Base-by-base conservation (phyloP, 2,113 vertebrate genomes). In the Indicator maculatus region DNA sequence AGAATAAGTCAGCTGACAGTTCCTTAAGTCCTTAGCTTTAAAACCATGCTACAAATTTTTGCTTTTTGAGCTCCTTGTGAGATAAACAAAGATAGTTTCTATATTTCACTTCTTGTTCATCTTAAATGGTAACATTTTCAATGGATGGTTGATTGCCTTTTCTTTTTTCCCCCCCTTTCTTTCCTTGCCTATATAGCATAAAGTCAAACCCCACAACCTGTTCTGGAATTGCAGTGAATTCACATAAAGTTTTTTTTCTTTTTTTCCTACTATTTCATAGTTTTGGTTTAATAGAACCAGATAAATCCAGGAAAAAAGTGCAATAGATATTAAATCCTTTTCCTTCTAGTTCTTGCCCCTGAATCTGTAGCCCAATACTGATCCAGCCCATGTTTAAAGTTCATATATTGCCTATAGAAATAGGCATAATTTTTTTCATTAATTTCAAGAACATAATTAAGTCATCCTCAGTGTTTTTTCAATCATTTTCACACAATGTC, bases 401-500 rank as follows among this genome's bases (percentile, higher is more conserved):
- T 97, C 92, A 76, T 83, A 59, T 2, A 7, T 41, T 76, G 55
- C 72, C 86, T 89, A 63, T 87, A 93, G 86, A 93, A 90, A 79
- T n/a, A 56, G 52, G 16, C 28, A 8, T 69, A 76, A 81, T 90
- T 91, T 64, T 93, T 91, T 36, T 88, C 81, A 86, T 91, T 93
- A 90, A 88, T 88, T 94, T 86, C 36, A 45, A 93, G 75, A 67
- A 73, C 63, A 52, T 89, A 78, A 95, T 94, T 91, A 91, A 82
- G 71, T 77, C 26, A 33, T 90, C 44, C 41, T 86, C 75, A 66
- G 0, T 76, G 67, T 83, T 88, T 83, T 88, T 88, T 73, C 47
- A 44, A 50, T 70, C 45, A 28, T 83, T 87, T 92, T 77, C 47
- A 91, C 64, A 64, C 90, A 92, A 47, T 92, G 69, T 93, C 87